phyloP scores from a whole-genome alignment of 2,888 invertebrate genomes.

The Tenthredo scrophulariae region DNA sequence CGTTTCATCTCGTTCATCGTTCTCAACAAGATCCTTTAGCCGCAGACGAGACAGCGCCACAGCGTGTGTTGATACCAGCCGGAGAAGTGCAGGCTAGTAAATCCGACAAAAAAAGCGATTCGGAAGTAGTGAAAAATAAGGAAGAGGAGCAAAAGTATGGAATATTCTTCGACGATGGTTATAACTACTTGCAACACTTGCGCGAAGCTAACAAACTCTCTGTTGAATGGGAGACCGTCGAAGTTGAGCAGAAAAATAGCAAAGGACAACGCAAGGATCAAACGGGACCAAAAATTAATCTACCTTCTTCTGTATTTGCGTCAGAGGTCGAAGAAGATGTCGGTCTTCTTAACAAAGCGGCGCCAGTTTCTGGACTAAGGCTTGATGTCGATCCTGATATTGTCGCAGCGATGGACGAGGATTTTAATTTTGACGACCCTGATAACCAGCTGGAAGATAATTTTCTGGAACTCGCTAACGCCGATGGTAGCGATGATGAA shows the following conservation, averaged over 20 bases:
- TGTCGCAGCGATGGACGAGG: slow-evolving; percentile 95
- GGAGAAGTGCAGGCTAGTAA: slow-evolving; percentile 63
- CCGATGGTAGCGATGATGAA: slow-evolving; percentile 75
- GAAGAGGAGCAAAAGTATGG: slow-evolving; percentile 93
- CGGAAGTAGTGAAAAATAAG: slow-evolving; percentile 80
- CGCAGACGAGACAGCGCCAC: slow-evolving; percentile 93
- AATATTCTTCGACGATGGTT: slow-evolving; percentile 96
- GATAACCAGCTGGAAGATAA: slow-evolving; percentile 94
- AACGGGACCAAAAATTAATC: slow-evolving; percentile 77
- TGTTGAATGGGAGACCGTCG: slow-evolving; percentile 80
- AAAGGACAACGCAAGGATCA: slow-evolving; percentile 65
- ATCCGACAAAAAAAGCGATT: slow-evolving; percentile 60
- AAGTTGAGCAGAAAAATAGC: slow-evolving; percentile 61
- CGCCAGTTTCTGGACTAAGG: slow-evolving; percentile 83
- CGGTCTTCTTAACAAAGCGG: slow-evolving; percentile 91
- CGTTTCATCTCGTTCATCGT: slow-evolving; percentile 95
- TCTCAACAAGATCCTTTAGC: slow-evolving; percentile 96
- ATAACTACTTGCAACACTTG: slow-evolving; percentile 96
- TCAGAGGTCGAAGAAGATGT: slow-evolving; percentile 92
- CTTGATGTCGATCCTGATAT: slow-evolving; percentile 94
- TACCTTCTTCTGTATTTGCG: slow-evolving; percentile 94
- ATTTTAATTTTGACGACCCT: slow-evolving; percentile 92
- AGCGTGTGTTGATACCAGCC: slow-evolving; percentile 89
- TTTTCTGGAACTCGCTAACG: slow-evolving; percentile 92
- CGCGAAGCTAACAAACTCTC: slow-evolving; percentile 82